Evolutionary conservation across 2,113 vertebrate genomes (phyloP).

Genomic region (Xiphorhynchus elegans): DNA sequence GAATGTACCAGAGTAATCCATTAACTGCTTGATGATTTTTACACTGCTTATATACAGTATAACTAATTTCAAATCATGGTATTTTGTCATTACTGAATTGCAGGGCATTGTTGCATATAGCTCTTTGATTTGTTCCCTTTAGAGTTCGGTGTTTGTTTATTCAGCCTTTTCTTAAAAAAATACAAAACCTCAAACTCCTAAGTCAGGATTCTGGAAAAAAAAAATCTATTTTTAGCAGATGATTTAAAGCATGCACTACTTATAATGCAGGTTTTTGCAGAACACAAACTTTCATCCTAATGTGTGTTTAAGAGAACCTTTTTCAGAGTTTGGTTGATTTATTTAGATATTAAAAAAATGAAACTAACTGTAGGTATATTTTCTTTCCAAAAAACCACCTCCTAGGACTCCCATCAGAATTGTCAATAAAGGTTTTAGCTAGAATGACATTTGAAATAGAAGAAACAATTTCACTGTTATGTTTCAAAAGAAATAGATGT

Average conservation of each 20-base stretch:
- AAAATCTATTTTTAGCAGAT: background rate
- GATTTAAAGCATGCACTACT: background rate
- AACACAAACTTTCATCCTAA: background rate
- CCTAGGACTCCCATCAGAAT: background rate
- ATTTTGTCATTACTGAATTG: background rate
- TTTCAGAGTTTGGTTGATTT: background rate
- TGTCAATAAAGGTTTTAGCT: background rate
- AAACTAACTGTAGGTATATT: background rate
- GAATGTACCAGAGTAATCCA: background rate
- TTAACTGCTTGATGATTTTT: conserved; percentile 12
- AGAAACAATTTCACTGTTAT: background rate
- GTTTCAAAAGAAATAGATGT: background rate
- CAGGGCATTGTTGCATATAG: background rate
- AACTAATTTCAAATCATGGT: background rate
- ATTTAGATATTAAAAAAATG: background rate
- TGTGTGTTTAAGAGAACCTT: background rate
- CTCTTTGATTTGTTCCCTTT: background rate
- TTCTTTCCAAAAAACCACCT: background rate
- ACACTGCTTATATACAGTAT: background rate
- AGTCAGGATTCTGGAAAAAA: background rate
- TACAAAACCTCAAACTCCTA: background rate
- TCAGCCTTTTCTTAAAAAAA: background rate
- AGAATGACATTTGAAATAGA: background rate
- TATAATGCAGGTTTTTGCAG: background rate
- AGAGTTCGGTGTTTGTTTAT: background rate